Evolutionary conservation across 2,888 invertebrate genomes (phyloP), one percentile per base, ranked within the genome.

Genomic region (Hermaeophaga mercurialis): DNA sequence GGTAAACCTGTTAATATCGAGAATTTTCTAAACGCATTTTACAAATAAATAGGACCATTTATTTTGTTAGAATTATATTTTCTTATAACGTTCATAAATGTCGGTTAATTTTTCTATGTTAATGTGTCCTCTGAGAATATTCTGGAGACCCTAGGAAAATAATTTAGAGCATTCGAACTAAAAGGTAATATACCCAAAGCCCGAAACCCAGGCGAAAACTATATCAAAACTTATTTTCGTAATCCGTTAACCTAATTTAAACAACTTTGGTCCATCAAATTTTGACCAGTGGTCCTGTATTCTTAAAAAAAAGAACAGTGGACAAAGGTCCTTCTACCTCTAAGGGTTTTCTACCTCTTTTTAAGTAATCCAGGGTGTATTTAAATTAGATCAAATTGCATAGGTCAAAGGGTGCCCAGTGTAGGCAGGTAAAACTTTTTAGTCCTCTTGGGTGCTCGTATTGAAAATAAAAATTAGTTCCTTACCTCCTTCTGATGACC

Each of bases 351-450:
- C 28, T 60, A 58, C 58, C 52, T 56, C 56, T 56, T 56, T 47
- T 47, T 41, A 63, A 62, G 61, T 66, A 66, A 70, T 68, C 65
- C 57, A 33, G 58, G 65, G 57, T 60, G 61, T 66, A 71, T 72
- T 72, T 71, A 72, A 72, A 72, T 72, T 71, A 66, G 72, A 66
- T 70, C 71, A 68, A 61, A 70, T 70, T 67, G 65, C 68, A 58
- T 44, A 55, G 65, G 71, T 70, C 68, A 68, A 67, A 63, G 70
- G 71, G 71, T 70, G 69, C 64, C 62, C 67, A 56, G 67, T 66
- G 69, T 70, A 67, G 70, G 68, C 69, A 72, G 71, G 72, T 69
- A 70, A 39, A 60, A 41, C 11, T 31, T 31, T 31, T 50, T 31
- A 11, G 31, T 31, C 11, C 31, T 11, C 12, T 12, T 9, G n/a